A percentile compares a stretch with the other conserved stretches of the same genome.
Evolutionary conservation across 2,113 vertebrate genomes (phyloP).

Genomic region (Pseudonaja textilis): DNA sequence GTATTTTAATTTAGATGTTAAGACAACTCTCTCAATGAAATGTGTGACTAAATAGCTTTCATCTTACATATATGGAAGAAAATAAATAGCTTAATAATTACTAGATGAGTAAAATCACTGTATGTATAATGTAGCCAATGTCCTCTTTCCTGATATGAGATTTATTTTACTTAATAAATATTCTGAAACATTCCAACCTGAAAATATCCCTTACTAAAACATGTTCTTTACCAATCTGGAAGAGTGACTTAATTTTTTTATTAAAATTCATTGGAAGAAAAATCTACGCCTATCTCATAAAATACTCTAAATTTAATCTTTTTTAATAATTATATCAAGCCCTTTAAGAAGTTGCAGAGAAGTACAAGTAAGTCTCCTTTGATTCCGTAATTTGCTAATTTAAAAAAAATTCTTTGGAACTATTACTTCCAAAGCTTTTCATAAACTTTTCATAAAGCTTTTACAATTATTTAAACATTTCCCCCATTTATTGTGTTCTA

Average conservation of each 20-base stretch:
- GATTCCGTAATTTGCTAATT: conserved; percentile 25
- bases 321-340: conserved; percentile 30
- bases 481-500: conserved; percentile 19
- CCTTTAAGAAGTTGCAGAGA: conserved; percentile 44
- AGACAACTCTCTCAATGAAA: neutral
- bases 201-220: neutral
- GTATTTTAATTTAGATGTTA: neutral
- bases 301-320: conserved; percentile 1
- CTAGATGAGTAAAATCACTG: neutral
- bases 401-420: conserved; percentile 36
- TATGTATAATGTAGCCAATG: conserved; percentile 25
- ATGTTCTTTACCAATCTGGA: neutral
- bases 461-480: conserved; percentile 28
- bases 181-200: conserved; percentile 16
- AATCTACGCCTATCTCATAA: conserved; percentile 20
- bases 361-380: conserved; percentile 40
- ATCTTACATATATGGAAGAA: conserved; percentile 21
- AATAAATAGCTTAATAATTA: neutral
- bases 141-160: conserved; percentile 15
- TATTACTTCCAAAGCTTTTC: neutral
- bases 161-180: conserved; percentile 18
- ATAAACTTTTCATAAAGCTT: conserved; percentile 25
- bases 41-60: conserved; percentile 34
- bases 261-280: conserved; percentile 36
- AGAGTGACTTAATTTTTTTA: conserved; percentile 16